These are phyloP conservation scores for Gryllus longicercus DNA, from an alignment of 2,888 invertebrate species.

Conservation along the genomic window DNA sequence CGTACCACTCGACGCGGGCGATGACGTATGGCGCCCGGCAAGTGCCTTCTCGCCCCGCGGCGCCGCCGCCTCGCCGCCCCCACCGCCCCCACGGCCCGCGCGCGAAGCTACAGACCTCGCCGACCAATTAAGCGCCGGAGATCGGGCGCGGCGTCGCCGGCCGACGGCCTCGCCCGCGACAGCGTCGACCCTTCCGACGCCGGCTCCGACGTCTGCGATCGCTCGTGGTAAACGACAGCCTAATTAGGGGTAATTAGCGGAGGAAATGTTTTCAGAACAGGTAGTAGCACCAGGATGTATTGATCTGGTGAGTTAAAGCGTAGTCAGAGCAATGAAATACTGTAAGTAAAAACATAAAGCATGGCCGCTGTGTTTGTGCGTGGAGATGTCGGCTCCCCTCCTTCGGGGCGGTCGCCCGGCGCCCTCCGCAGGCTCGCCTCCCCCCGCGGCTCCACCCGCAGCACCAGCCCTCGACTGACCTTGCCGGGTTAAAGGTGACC, in stretches of 20 bases:
- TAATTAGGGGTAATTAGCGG: slow-evolving; percentile 10
- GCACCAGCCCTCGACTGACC: slow-evolving; percentile 4
- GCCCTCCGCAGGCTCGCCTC: background rate
- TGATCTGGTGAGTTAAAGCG: slow-evolving; percentile 36
- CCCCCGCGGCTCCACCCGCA: background rate
- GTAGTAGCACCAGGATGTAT: slow-evolving; percentile 33
- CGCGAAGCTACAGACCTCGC: background rate
- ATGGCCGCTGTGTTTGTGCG: slow-evolving; percentile 22
- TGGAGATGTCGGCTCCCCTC: background rate
- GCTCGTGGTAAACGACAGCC: background rate
- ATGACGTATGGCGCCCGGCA: slow-evolving; percentile 34
- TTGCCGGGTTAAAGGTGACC: slow-evolving; percentile 6
- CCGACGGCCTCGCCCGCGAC: background rate
- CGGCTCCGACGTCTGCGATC: background rate
- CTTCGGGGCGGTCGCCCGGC: background rate
- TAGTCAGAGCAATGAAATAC: slow-evolving; percentile 35
- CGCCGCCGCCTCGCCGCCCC: background rate
- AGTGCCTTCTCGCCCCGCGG: background rate
- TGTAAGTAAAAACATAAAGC: slow-evolving; percentile 37
- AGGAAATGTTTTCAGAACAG: slow-evolving; percentile 22
- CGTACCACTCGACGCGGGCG: slow-evolving; percentile 31
- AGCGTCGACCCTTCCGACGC: background rate
- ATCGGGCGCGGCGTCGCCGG: background rate
- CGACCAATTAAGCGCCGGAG: background rate
- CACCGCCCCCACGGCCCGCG: background rate